phyloP scores from a whole-genome alignment of 2,797 vertebrate genomes.

The Chaenodraco wilsoni region DNA sequence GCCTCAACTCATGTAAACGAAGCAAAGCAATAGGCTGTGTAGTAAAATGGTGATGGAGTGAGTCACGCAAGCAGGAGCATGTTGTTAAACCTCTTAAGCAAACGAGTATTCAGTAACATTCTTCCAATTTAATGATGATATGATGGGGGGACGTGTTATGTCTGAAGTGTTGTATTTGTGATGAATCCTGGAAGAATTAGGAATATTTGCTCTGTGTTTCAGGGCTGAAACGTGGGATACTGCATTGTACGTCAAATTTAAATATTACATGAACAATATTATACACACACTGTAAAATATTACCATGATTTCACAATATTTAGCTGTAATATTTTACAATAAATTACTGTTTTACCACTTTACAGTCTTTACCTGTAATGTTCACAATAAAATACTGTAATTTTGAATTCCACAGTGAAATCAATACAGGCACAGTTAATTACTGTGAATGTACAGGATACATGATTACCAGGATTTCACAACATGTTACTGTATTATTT shows the following conservation, averaged over 20 bases:
- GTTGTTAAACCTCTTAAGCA: conserved; percentile 9
- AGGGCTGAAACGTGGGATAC: neutral
- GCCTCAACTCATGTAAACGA: conserved; percentile 25
- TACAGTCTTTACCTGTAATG: no score
- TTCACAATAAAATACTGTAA: no score
- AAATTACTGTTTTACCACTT: no score
- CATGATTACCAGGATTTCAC: no score
- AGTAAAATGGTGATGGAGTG: conserved; percentile 15
- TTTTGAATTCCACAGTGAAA: no score
- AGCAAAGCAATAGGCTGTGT: conserved; percentile 28
- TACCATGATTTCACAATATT: no score
- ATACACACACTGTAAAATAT: neutral
- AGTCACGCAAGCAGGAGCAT: conserved; percentile 35
- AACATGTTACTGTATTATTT: no score
- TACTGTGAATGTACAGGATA: no score
- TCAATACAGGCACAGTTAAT: no score
- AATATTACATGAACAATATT: neutral
- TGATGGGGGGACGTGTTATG: no score
- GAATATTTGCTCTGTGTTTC: neutral
- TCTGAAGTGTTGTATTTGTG: neutral
- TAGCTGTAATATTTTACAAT: no score
- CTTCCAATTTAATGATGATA: neutral
- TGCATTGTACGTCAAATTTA: neutral
- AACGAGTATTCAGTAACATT: conserved; percentile 16
- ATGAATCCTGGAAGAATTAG: neutral